These are phyloP conservation scores for Drosophila parvula DNA, from an alignment of 1,140 invertebrate species.

Conservation along the genomic window DNA sequence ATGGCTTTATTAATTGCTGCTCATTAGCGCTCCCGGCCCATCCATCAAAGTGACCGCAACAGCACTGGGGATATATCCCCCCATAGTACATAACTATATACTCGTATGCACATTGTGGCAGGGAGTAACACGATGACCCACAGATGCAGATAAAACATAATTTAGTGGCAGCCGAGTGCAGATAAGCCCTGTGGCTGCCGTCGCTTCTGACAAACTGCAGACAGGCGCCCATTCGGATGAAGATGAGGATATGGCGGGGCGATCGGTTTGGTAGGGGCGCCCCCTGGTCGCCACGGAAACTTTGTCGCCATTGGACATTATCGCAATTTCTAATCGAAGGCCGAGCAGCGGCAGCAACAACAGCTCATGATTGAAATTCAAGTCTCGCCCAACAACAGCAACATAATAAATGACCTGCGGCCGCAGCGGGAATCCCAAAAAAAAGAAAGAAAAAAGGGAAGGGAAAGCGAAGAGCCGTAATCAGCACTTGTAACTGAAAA, in stretches of 20 bases:
- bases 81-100: conserved; percentile 1
- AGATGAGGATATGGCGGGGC: conserved; percentile 19
- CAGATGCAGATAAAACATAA: conserved; percentile 80
- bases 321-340: conserved; percentile 79
- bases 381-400: conserved; percentile 48
- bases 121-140: conserved; percentile 54
- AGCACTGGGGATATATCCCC: conserved; percentile 23
- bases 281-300: conserved; percentile 53
- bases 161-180: conserved; percentile 76
- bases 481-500: conserved; percentile 71
- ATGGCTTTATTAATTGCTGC: conserved; percentile 82
- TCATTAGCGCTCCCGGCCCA: conserved; percentile 77
- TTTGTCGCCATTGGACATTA: conserved; percentile 80
- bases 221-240: conserved; percentile 50
- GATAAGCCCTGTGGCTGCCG: conserved; percentile 66
- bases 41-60: conserved; percentile 72
- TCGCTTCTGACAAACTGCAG: conserved; percentile 75
- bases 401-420: conserved; percentile 75
- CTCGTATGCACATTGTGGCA: neutral
- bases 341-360: conserved; percentile 26
- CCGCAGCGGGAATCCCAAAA: conserved; percentile 63
- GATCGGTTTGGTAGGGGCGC: conserved; percentile 1
- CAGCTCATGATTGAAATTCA: conserved; percentile 77
- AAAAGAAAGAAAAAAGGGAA: conserved; percentile 14
- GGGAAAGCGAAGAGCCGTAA: conserved; percentile 35